Evolutionary conservation across 2,113 vertebrate species (phyloP).

Genomic region (Prolemur simus): DNA sequence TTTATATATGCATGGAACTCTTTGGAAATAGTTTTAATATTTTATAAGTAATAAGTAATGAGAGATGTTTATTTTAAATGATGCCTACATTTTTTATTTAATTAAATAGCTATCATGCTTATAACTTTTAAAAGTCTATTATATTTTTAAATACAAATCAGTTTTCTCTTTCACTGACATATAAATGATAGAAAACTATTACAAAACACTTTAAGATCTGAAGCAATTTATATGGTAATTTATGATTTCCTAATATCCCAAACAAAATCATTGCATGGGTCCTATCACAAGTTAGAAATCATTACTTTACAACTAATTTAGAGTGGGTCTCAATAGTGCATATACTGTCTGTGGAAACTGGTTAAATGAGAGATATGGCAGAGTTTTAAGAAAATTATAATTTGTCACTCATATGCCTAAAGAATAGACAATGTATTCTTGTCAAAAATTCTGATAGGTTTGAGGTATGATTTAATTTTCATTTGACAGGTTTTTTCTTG

Average conservation of each 20-base stretch:
- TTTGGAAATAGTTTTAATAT: neutral
- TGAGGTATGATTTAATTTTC: neutral
- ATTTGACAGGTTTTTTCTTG: neutral
- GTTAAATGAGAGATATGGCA: neutral
- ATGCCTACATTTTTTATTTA: neutral
- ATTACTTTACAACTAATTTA: neutral
- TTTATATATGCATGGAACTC: neutral
- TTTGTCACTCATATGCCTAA: neutral
- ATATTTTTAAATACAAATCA: constrained; percentile 48
- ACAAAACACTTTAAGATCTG: constrained; percentile 29
- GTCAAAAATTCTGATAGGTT: neutral
- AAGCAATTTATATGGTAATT: constrained; percentile 61
- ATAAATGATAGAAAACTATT: constrained; percentile 42
- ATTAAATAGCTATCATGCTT: constrained; percentile 37
- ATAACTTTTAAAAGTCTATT: constrained; percentile 24
- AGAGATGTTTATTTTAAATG: neutral
- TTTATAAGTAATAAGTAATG: neutral
- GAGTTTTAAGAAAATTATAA: neutral
- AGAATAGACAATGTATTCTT: neutral
- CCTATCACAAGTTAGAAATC: neutral
- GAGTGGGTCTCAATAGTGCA: neutral
- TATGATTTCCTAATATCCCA: constrained; percentile 14
- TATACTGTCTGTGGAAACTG: neutral
- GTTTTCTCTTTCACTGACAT: constrained; percentile 25
- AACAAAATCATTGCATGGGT: neutral